Base-by-base conservation (phyloP, 2,113 vertebrate genomes). In the Psilopogon haemacephalus region DNA sequence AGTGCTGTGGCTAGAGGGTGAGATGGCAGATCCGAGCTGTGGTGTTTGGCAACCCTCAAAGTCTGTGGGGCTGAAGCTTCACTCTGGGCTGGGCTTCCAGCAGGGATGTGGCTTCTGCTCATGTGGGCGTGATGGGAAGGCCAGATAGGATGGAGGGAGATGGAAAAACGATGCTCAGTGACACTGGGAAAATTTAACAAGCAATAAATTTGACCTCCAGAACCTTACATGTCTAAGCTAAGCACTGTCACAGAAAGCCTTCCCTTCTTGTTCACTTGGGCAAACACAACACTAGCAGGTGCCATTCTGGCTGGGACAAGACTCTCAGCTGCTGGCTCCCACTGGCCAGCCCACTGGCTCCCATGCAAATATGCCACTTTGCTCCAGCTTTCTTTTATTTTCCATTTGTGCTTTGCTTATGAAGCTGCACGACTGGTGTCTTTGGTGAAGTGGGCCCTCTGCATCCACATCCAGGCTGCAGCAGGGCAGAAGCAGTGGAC, bases 271-370 rank as follows among this genome's bases (percentile, higher is more conserved):
- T 62, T 70, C 5, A 0, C 33, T 65, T 12, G 44, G 60, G 24
- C 0, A 0, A 17, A 18, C 0, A 0, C 6, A 24, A 12, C 2
- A 6, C 28, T 48, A 42, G 21, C 0, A 1, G 21, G 32, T 58
- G 37, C 37, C 6, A 2, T 67, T 56, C 35, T 52, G 65, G 10
- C 20, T 20, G 20, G 37, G 40, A 79, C 11, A 32, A 50, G 50
- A 2, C 17, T 30, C 62, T n/a, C 24, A 60, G 26, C 54, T 82
- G 30, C 72, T 20, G 20, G 30, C 72, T 20, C 18, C n/a, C 27
- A 15, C 32, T n/a, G 56, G 32, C 12, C 8, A 4, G 33, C 46
- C 23, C 17, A 3, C 44, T 35, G 65, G 5, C 6, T 4, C 11
- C 38, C 40, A 10, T 59, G 74, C 63, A 67, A 75, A 38, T 21